Conservation (phyloP, 2,797 vertebrate species). For the Chelmon rostratus region DNA sequence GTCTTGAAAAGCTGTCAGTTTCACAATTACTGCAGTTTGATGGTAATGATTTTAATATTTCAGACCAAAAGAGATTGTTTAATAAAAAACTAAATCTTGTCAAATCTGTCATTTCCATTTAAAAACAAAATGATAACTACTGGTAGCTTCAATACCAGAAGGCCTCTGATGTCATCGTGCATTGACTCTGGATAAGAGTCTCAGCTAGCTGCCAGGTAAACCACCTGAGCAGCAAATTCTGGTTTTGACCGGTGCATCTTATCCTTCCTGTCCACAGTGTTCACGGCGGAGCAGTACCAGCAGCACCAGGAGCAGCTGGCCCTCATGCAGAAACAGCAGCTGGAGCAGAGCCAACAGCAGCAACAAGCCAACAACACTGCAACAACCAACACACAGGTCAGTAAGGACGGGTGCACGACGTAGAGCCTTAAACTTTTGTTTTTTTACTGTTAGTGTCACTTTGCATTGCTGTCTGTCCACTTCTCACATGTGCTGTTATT, state of each 20-base stretch:
- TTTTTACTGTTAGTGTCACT: too few species aligned
- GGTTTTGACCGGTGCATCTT: constrained; percentile 16
- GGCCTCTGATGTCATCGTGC: neutral
- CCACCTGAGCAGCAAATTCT: neutral
- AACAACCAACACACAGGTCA: constrained; percentile 91
- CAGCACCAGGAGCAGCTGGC: constrained; percentile 99
- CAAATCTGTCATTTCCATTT: neutral
- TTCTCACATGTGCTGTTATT: neutral
- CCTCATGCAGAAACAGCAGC: constrained; percentile 99
- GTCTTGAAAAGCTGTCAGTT: neutral
- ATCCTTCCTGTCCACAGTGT: constrained; percentile 86
- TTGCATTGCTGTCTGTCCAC: neutral
- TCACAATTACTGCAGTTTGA: neutral
- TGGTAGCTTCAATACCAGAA: neutral
- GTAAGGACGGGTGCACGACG: constrained; percentile 21
- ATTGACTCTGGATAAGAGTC: neutral
- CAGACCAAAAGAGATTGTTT: neutral
- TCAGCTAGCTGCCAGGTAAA: neutral
- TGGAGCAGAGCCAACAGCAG: constrained; percentile 94
- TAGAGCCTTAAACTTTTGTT: neutral
- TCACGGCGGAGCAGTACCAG: constrained; percentile 99
- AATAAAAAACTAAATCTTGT: neutral
- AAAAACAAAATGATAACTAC: neutral
- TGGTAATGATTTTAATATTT: neutral
- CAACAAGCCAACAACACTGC: constrained; percentile 88